Evolutionary conservation across 1,140 invertebrate genomes (phyloP).

Genomic region (Drosophila santomea): DNA sequence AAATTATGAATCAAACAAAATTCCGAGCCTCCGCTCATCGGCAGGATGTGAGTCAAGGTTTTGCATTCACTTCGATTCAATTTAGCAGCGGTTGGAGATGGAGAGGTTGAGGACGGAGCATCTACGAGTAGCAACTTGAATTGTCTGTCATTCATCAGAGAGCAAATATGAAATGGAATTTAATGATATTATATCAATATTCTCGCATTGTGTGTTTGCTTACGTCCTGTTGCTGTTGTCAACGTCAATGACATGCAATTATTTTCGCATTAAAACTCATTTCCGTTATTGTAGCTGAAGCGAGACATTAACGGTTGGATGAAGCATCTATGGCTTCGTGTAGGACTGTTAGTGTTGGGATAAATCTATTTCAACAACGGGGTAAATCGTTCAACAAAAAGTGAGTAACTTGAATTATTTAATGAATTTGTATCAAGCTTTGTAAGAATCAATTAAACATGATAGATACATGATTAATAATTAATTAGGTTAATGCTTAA

Average conservation of each 20-base stretch:
- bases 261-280: conserved; percentile 76
- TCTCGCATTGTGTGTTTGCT: conserved; percentile 42
- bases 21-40: neutral
- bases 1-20: conserved; percentile 58
- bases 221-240: conserved; percentile 39
- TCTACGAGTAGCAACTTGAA: conserved; percentile 31
- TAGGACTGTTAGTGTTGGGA: conserved; percentile 6
- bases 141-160: conserved; percentile 52
- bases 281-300: conserved; percentile 71
- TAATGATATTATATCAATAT: conserved; percentile 73
- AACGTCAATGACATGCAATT: conserved; percentile 74
- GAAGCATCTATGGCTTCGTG: conserved; percentile 55
- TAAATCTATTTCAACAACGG: neutral
- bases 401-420: too few species aligned
- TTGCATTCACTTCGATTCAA: conserved; percentile 52
- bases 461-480: too few species aligned
- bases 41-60: conserved; percentile 53
- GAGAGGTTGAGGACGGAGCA: conserved; percentile 4
- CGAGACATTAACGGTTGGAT: conserved; percentile 59
- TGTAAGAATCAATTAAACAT: too few species aligned
- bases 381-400: too few species aligned
- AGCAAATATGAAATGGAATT: conserved; percentile 66
- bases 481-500: too few species aligned
- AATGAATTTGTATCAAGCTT: too few species aligned
- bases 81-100: conserved; percentile 5